Evolutionary conservation across 2,113 vertebrate genomes (phyloP).

Genomic region (Pheucticus melanocephalus): DNA sequence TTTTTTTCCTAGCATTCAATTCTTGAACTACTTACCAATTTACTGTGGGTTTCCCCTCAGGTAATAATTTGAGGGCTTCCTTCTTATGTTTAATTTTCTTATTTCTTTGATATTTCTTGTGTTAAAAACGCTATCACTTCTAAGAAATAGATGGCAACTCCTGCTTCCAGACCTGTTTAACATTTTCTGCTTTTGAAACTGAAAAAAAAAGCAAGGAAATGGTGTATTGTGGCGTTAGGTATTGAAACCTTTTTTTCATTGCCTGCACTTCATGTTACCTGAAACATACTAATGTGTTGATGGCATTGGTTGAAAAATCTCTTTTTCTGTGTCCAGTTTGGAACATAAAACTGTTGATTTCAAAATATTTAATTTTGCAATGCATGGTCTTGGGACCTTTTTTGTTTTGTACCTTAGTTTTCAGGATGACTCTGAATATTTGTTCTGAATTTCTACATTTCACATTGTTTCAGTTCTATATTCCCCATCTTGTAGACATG

Average conservation of each 20-base stretch:
- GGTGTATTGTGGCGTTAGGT: background rate
- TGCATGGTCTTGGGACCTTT: fast-evolving
- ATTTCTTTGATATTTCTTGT: background rate
- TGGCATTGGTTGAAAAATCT: background rate
- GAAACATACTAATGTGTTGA: background rate
- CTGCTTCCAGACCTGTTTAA: background rate
- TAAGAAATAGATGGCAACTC: background rate
- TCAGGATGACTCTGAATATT: background rate
- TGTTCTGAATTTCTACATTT: constrained; percentile 3
- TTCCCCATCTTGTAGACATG: constrained; percentile 46
- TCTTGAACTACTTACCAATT: background rate
- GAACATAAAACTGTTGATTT: background rate
- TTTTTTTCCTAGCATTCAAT: background rate
- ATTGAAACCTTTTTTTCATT: background rate
- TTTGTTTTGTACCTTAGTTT: background rate
- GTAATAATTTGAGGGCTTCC: background rate
- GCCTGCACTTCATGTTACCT: background rate
- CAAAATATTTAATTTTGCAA: background rate
- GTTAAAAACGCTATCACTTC: background rate
- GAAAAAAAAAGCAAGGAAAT: background rate
- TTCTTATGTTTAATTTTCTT: background rate
- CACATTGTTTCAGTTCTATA: constrained; percentile 24
- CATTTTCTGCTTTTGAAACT: background rate
- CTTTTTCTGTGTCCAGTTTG: background rate
- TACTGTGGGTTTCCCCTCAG: background rate